These are phyloP conservation scores for Zelostemma sp. DNA, from an alignment of 1,140 invertebrate species.

Conservation along the genomic window DNA sequence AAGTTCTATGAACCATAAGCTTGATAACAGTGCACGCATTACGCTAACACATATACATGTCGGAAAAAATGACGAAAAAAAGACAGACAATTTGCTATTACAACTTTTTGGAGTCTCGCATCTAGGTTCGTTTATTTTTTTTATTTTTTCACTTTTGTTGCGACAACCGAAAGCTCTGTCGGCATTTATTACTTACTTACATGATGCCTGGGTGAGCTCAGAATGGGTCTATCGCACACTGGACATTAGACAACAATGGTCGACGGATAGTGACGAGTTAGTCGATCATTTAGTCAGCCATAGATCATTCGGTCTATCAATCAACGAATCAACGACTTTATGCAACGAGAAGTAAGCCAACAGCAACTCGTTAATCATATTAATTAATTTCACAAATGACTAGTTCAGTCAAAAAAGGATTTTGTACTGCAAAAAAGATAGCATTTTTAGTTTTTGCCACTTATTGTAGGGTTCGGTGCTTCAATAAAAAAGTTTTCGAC, in stretches of 20 bases:
- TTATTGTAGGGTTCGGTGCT: too few species aligned
- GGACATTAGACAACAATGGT: slow-evolving; percentile 56
- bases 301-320: slow-evolving; percentile 26
- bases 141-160: not conserved
- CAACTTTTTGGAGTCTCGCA: not conserved
- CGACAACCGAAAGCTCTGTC: slow-evolving; percentile 2
- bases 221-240: slow-evolving; percentile 69
- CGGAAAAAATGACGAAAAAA: slow-evolving; percentile 1
- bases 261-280: slow-evolving; percentile 42
- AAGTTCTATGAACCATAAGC: slow-evolving; percentile 1
- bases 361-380: slow-evolving; percentile 31
- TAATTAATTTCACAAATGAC: slow-evolving; percentile 40
- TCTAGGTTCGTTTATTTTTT: not conserved
- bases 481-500: too few species aligned
- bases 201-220: slow-evolving; percentile 64
- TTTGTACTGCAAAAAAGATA: too few species aligned
- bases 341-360: slow-evolving; percentile 32
- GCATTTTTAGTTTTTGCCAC: too few species aligned
- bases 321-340: slow-evolving; percentile 25
- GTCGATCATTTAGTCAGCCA: slow-evolving; percentile 38
- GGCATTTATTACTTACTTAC: slow-evolving; percentile 55
- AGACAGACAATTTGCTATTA: slow-evolving; percentile 1
- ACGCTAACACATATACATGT: slow-evolving; percentile 3
- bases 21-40: slow-evolving; percentile 5
- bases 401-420: not conserved